Percentiles rank a stretch among this genome's conserved stretches.
Conservation (phyloP, 2,888 invertebrate species). For the Drosophila eohydei region DNA sequence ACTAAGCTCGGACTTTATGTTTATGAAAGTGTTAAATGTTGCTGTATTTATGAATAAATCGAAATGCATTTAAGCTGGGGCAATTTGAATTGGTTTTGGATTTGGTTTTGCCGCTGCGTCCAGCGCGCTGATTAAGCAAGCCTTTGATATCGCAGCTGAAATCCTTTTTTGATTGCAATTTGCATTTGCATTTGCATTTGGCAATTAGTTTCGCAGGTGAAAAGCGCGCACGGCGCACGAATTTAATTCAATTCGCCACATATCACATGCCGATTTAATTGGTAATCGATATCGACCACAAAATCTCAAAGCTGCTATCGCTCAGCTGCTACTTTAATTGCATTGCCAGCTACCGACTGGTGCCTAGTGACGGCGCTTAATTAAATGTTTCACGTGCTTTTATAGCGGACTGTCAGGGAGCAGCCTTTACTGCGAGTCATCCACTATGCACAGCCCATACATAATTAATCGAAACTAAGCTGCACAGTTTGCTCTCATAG, state of each 20-base stretch:
- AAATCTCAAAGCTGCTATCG: slow-evolving; percentile 21
- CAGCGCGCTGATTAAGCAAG: slow-evolving; percentile 10
- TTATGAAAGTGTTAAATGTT: not conserved
- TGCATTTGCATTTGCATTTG: slow-evolving; percentile 17
- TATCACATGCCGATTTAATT: slow-evolving; percentile 13
- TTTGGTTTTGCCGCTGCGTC: not conserved
- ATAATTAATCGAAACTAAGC: slow-evolving; percentile 41
- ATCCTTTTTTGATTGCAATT: slow-evolving; percentile 32
- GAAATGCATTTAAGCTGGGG: not conserved
- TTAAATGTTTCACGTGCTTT: slow-evolving; percentile 8
- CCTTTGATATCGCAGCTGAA: slow-evolving; percentile 3
- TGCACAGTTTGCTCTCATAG: slow-evolving; percentile 35
- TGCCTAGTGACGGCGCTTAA: not conserved
- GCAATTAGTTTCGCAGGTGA: slow-evolving; percentile 48
- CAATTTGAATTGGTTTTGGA: not conserved
- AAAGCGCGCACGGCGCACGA: slow-evolving; percentile 29
- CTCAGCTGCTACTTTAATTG: slow-evolving; percentile 14
- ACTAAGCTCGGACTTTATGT: not conserved
- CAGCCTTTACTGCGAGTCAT: not conserved
- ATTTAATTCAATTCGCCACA: slow-evolving; percentile 51
- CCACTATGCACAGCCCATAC: not conserved
- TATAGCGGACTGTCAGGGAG: not conserved
- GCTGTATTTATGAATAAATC: not conserved
- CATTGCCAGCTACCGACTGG: not conserved
- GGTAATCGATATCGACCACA: slow-evolving; percentile 24